These are phyloP conservation scores for Onychostoma macrolepis DNA, from an alignment of 2,113 vertebrate genomes.

Conservation along the genomic window DNA sequence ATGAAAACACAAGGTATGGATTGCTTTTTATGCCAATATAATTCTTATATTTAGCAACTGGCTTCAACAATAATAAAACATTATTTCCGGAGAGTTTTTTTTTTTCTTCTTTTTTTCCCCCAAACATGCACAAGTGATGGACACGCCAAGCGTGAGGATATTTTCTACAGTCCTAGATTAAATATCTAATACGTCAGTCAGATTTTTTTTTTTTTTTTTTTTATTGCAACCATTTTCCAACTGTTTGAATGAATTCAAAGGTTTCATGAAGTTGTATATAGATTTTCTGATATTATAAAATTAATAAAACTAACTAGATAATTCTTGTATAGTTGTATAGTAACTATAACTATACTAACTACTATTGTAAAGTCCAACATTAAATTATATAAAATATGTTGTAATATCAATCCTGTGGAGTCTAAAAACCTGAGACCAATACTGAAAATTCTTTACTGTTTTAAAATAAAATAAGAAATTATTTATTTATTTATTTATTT, in stretches of 20 bases:
- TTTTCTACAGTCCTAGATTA: neutral
- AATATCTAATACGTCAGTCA: too few relatives aligned
- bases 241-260: neutral
- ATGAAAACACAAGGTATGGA: neutral
- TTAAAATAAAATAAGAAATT: neutral
- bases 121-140: neutral
- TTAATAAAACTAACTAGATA: neutral
- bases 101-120: neutral
- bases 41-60: neutral
- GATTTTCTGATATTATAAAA: neutral
- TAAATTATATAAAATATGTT: neutral
- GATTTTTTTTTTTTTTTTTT: too few relatives aligned
- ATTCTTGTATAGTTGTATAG: too few relatives aligned
- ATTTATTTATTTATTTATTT: too few relatives aligned
- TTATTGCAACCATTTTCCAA: neutral
- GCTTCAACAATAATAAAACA: neutral
- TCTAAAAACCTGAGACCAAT: neutral
- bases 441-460: neutral
- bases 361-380: neutral
- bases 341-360: too few relatives aligned
- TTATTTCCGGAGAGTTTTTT: neutral
- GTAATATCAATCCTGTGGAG: neutral
- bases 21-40: neutral
- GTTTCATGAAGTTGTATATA: neutral
- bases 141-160: neutral